A percentile compares a stretch with the other conserved stretches of the same genome.
These are phyloP conservation scores for Nothocercus julius DNA, from an alignment of 2,113 vertebrate species.

Conservation along the genomic window DNA sequence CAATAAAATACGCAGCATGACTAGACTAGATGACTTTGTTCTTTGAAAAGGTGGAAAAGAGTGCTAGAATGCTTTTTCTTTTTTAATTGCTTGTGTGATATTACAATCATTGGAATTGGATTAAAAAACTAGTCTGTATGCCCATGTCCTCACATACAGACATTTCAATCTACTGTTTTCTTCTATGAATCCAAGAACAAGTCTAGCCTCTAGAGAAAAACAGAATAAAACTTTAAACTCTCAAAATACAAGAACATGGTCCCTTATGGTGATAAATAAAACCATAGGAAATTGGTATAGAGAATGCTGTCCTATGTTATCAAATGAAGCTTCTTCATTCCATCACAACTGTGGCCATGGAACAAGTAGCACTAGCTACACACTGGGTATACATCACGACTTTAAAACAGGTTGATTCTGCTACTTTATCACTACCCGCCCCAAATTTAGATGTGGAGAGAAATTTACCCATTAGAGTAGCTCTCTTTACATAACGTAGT, in stretches of 20 bases:
- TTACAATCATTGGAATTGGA: conserved; percentile 32
- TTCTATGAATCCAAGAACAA: conserved; percentile 23
- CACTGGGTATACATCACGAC: conserved; percentile 41
- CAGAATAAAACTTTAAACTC: conserved; percentile 1
- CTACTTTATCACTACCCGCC: conserved; percentile 45
- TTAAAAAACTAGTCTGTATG: neutral
- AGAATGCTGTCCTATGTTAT: neutral
- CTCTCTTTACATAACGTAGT: neutral
- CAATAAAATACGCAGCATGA: neutral
- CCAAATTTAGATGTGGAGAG: conserved; percentile 33
- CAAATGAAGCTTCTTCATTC: conserved; percentile 8
- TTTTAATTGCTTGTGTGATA: neutral
- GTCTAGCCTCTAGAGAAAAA: conserved; percentile 52
- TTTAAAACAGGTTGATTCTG: conserved; percentile 63
- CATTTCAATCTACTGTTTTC: conserved; percentile 30
- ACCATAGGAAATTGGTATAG: neutral
- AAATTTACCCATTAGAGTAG: neutral
- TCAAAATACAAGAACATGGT: neutral
- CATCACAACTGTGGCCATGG: conserved; percentile 30
- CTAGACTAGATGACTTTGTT: neutral
- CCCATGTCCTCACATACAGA: neutral
- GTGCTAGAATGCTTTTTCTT: neutral
- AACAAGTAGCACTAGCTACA: conserved; percentile 54
- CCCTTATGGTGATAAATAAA: neutral
- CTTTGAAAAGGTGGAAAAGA: neutral